Evolutionary conservation across 92 coral and sea anemone genomes (phyloP).

Genomic region (Metridium senile): DNA sequence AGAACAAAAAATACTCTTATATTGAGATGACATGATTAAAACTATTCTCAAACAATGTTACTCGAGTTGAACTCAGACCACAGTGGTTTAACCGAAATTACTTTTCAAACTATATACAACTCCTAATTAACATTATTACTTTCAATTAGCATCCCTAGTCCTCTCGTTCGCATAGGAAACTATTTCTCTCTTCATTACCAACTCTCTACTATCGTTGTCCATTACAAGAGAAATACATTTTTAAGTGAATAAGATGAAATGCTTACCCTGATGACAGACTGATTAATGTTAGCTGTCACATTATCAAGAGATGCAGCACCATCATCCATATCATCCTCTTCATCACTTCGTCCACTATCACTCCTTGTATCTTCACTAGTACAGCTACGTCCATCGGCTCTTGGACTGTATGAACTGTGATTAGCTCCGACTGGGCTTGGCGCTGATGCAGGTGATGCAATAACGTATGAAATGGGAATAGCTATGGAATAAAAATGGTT

Average conservation of each 20-base stretch:
- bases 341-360: constrained; percentile 90
- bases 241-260: not conserved
- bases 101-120: too few species aligned
- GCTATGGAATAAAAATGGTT: constrained; percentile 58
- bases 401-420: constrained; percentile 80
- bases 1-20: too few species aligned
- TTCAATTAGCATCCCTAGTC: too few species aligned
- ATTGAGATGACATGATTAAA: too few species aligned
- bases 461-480: constrained; percentile 84
- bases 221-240: not conserved
- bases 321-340: constrained; percentile 75
- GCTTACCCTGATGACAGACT: constrained; percentile 76
- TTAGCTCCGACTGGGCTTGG: constrained; percentile 67
- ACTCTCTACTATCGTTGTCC: too few species aligned
- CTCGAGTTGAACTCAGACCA: too few species aligned
- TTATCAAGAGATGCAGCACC: constrained; percentile 52
- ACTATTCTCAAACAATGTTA: too few species aligned
- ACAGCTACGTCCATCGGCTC: constrained; percentile 84
- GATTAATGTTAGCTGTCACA: constrained; percentile 42
- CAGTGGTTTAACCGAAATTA: too few species aligned
- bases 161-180: too few species aligned
- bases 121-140: too few species aligned
- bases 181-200: too few species aligned
- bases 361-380: constrained; percentile 92
- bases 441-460: constrained; percentile 64